Conservation (phyloP, 2,888 invertebrate species). For the Clostera curtula region DNA sequence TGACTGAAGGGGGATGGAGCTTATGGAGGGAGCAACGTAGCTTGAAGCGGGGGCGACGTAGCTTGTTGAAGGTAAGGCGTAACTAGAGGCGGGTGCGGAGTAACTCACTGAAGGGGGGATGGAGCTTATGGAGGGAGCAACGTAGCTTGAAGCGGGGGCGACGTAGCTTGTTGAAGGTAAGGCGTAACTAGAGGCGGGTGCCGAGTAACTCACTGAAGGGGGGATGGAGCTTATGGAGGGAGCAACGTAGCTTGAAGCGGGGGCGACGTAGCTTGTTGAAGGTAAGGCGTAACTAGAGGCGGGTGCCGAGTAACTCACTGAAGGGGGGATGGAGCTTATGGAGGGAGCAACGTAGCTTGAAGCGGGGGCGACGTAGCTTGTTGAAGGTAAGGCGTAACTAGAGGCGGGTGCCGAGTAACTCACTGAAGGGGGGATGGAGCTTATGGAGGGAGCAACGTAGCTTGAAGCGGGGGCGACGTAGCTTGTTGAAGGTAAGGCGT, state of each 20-base stretch:
- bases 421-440: conserved; percentile 3
- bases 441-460: conserved; percentile 4
- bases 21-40: no score
- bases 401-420: conserved; percentile 3
- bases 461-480: neutral
- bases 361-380: neutral
- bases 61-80: neutral
- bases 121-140: conserved; percentile 2
- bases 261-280: conserved; percentile 3
- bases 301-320: conserved; percentile 6
- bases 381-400: no score
- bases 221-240: conserved; percentile 33
- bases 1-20: neutral
- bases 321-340: neutral
- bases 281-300: conserved; percentile 3
- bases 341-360: no score
- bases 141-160: conserved; percentile 3
- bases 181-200: no score
- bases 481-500: no score
- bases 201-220: neutral
- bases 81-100: neutral
- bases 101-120: conserved; percentile 6
- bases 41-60: conserved; percentile 1
- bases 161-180: no score
- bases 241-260: no score